Evolutionary conservation across 2,113 vertebrate genomes (phyloP).

Genomic region (Ciconia stormi): DNA sequence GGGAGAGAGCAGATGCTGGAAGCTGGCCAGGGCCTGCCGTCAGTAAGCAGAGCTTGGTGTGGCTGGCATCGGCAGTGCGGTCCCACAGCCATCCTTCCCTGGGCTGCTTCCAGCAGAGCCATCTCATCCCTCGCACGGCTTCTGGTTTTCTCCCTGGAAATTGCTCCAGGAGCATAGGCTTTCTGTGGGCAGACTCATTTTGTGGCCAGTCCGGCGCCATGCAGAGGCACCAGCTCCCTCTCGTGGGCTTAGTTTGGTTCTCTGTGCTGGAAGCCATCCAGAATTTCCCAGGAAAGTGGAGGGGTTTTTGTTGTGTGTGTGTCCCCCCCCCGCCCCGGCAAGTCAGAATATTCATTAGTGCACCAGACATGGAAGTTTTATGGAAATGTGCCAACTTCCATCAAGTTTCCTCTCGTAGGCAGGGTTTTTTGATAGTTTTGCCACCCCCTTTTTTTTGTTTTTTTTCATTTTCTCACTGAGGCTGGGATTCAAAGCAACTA

Average conservation of each 20-base stretch:
- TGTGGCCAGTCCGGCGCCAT: accelerated
- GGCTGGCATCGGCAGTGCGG: not conserved
- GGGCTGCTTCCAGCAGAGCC: not conserved
- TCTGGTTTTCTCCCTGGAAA: not conserved
- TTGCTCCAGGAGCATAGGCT: not conserved
- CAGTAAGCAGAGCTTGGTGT: not conserved
- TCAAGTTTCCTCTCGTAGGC: not conserved
- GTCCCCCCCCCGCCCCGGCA: accelerated
- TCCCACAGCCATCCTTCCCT: not conserved
- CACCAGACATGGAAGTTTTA: not conserved
- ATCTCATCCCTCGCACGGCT: not conserved
- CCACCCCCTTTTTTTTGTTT: not conserved
- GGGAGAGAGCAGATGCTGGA: not conserved
- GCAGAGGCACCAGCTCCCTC: constrained; percentile 45
- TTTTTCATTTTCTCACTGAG: not conserved
- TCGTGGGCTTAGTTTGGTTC: constrained; percentile 2
- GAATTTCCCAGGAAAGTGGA: not conserved
- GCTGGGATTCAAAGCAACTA: not conserved
- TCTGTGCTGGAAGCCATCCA: not conserved
- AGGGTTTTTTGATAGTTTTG: not conserved
- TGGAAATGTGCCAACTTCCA: not conserved
- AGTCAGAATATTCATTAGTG: not conserved
- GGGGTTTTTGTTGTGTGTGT: too few relatives aligned
- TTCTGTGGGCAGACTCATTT: not conserved
- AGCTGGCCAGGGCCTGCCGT: not conserved